Conservation (phyloP, 2,113 vertebrate genomes). For the Grammomys surdaster region DNA sequence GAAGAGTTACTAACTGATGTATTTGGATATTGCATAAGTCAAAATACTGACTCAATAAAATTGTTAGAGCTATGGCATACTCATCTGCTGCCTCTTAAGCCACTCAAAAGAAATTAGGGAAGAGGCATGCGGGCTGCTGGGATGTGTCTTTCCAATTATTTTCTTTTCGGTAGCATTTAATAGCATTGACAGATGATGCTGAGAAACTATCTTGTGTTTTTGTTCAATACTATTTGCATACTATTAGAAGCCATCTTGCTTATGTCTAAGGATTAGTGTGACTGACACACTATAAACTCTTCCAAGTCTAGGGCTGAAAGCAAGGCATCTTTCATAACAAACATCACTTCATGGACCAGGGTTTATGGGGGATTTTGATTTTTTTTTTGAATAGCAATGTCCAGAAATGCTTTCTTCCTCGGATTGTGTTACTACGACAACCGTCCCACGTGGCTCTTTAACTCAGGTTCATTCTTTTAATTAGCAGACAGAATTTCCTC, state of each 20-base stretch:
- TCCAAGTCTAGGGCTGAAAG: conserved; percentile 41
- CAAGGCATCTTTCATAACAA: conserved; percentile 33
- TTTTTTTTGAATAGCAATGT: conserved; percentile 31
- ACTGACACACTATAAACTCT: not conserved
- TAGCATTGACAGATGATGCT: conserved; percentile 43
- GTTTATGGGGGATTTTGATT: not conserved
- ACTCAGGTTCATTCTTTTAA: conserved; percentile 77
- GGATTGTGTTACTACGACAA: conserved; percentile 64
- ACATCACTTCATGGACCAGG: conserved; percentile 10
- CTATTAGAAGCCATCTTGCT: not conserved
- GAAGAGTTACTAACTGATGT: not conserved
- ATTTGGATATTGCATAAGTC: not conserved
- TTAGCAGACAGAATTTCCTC: conserved; percentile 75
- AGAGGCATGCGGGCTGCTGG: not conserved
- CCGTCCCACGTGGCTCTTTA: conserved; percentile 62
- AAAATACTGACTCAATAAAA: not conserved
- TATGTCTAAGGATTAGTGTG: not conserved
- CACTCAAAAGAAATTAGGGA: conserved; percentile 16
- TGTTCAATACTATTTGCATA: conserved; percentile 48
- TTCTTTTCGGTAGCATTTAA: conserved; percentile 50
- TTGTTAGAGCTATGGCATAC: not conserved
- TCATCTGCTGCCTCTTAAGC: conserved; percentile 7
- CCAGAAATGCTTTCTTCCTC: conserved; percentile 39
- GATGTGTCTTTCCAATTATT: conserved; percentile 40
- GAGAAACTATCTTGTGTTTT: conserved; percentile 36